Base-by-base conservation (phyloP, 2,888 invertebrate species). In the Mystacides longicornis region DNA sequence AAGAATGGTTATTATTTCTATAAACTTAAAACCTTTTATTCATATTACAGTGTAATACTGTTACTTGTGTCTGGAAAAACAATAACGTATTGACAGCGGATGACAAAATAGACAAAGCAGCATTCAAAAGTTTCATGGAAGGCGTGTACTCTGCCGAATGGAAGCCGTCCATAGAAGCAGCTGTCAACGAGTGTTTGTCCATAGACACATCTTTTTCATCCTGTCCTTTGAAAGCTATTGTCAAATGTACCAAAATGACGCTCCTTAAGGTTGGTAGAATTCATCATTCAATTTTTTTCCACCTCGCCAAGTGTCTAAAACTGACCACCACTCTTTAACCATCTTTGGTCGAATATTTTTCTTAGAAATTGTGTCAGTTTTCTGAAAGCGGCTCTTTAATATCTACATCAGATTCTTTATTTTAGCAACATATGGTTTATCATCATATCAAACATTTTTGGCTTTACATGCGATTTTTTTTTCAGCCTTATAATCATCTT, bases 41-140 rank as follows among this genome's bases (percentile, higher is more conserved):
- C n/a, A n/a, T n/a, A n/a, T n/a, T n/a, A n/a, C 46, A 58, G 58
- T 60, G 60, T 33, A 48, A 54, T 3, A 49, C 50, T 1, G 21
- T 52, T 11, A 20, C 23, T 11, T 60, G 60, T 48, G 2, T 58
- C n/a, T 2, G 58, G 49, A 56, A 50, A 21, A 48, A 53, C 21
- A 49, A 58, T 31, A 56, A 56, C 19, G 52, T 60, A 5, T 20
- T 58, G 9, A 33, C 51, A 1, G 11, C 49, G 5, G 58, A 51
- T n/a, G 52, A 54, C 37, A 60, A 58, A 31, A 23, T 60, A 4
- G 52, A 56, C 27, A 43, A 23, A 11, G 19, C 45, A 7, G 58
- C 57, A 19, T 23, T 56, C 18, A 51, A 58, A 47, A 31, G 54
- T 2, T 58, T 49, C 49, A 54, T 55, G 51, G 54, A 56, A 22